These are phyloP conservation scores for Hyposoter didymator DNA, from an alignment of 2,888 invertebrate genomes.

Conservation along the genomic window DNA sequence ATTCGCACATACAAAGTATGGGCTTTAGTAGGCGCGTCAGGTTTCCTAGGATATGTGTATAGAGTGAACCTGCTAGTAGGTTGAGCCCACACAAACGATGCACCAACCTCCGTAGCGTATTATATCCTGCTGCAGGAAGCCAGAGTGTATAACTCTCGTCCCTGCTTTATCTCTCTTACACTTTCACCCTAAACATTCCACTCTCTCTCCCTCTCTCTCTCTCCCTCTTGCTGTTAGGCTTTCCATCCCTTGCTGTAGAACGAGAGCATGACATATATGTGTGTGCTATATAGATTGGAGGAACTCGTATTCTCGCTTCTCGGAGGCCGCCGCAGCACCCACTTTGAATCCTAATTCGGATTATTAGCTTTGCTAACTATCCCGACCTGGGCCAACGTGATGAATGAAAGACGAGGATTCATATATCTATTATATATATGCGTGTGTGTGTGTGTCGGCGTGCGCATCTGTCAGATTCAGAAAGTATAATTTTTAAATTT, in stretches of 20 bases:
- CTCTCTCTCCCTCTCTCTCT: conserved; percentile 36
- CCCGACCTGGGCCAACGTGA: conserved; percentile 69
- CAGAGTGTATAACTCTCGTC: conserved; percentile 60
- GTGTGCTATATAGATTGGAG: neutral
- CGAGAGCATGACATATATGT: conserved; percentile 36
- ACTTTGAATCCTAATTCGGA: conserved; percentile 78
- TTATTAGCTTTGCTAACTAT: conserved; percentile 76
- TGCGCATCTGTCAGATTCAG: neutral
- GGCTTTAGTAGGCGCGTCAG: conserved; percentile 77
- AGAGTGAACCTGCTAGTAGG: conserved; percentile 37
- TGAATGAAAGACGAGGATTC: conserved; percentile 58
- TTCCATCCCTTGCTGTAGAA: conserved; percentile 55
- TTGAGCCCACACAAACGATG: conserved; percentile 49
- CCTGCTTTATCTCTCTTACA: conserved; percentile 55
- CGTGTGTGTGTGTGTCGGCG: too few relatives aligned
- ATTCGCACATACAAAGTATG: conserved; percentile 52
- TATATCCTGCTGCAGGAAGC: conserved; percentile 65
- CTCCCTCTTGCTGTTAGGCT: conserved; percentile 12
- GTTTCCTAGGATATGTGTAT: conserved; percentile 71
- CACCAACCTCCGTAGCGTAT: conserved; percentile 63
- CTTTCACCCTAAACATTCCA: conserved; percentile 26
- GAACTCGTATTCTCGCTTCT: conserved; percentile 57
- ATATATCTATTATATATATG: conserved; percentile 9
- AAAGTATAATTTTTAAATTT: too few relatives aligned
- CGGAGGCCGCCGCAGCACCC: conserved; percentile 70